phyloP scores from a whole-genome alignment of 2,888 invertebrate species.

The Galeruca laticollis region DNA sequence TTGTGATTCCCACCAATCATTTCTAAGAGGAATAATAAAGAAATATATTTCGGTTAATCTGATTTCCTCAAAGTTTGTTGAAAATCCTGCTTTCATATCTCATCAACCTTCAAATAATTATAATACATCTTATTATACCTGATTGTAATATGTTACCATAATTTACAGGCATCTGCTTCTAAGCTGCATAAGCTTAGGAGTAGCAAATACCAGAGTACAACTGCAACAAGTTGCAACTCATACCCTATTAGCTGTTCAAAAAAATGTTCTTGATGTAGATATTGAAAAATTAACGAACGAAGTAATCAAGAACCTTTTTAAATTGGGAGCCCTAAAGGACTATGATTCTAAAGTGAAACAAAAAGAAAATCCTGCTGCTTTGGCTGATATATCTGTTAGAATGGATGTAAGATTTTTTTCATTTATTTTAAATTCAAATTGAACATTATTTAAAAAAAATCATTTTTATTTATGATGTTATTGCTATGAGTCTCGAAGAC shows the following conservation, averaged over 20 bases:
- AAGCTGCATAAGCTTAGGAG: slow-evolving; percentile 76
- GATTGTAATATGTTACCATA: background rate
- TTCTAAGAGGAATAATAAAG: too few species aligned
- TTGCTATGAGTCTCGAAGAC: too few species aligned
- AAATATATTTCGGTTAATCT: too few species aligned
- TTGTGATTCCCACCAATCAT: too few species aligned
- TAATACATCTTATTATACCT: too few species aligned
- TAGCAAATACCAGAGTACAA: slow-evolving; percentile 70
- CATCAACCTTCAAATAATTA: background rate
- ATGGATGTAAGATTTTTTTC: slow-evolving; percentile 50
- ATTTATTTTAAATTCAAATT: slow-evolving; percentile 8
- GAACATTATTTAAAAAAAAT: too few species aligned
- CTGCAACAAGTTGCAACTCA: slow-evolving; percentile 70
- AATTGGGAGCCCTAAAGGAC: slow-evolving; percentile 65
- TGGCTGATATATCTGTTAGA: slow-evolving; percentile 57
- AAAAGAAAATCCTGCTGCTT: slow-evolving; percentile 38
- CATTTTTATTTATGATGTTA: too few species aligned
- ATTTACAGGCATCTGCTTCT: slow-evolving; percentile 71
- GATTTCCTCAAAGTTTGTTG: too few species aligned
- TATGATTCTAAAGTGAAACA: slow-evolving; percentile 44
- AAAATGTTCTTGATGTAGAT: slow-evolving; percentile 63
- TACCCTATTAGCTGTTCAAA: slow-evolving; percentile 78
- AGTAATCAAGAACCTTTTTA: slow-evolving; percentile 66
- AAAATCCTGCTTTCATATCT: background rate
- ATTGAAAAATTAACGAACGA: slow-evolving; percentile 66